phyloP scores from a whole-genome alignment of 2,113 vertebrate genomes.

The Misgurnus anguillicaudatus region DNA sequence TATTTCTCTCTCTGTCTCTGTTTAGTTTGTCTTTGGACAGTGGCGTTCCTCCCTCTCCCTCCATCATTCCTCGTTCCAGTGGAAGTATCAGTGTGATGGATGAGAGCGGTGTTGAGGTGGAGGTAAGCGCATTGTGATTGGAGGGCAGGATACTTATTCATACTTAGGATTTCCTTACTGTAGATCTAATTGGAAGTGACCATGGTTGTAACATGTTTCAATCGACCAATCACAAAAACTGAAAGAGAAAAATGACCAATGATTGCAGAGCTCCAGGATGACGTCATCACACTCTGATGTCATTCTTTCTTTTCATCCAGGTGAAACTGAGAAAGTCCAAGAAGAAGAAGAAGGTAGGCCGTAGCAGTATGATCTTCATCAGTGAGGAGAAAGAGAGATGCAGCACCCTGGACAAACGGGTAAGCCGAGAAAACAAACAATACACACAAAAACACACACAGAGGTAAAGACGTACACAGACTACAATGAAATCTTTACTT shows the following conservation, averaged over 20 bases:
- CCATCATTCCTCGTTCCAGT: slow-evolving; percentile 72
- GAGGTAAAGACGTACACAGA: neutral
- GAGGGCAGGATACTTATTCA: neutral
- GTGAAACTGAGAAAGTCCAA: slow-evolving; percentile 85
- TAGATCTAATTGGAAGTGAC: neutral
- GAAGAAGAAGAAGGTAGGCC: slow-evolving; percentile 88
- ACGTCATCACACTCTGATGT: neutral
- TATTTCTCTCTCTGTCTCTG: slow-evolving; percentile 73
- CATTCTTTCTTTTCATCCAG: slow-evolving; percentile 9
- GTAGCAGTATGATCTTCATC: slow-evolving; percentile 93
- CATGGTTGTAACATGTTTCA: neutral
- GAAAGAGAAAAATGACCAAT: neutral
- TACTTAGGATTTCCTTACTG: too few species aligned
- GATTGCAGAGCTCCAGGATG: neutral
- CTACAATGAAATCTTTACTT: too few species aligned
- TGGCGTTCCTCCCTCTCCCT: slow-evolving; percentile 49
- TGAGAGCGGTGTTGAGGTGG: slow-evolving; percentile 73
- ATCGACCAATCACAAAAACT: neutral
- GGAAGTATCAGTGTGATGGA: slow-evolving; percentile 71
- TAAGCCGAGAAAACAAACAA: slow-evolving; percentile 48
- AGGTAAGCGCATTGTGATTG: slow-evolving; percentile 70
- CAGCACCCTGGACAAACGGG: slow-evolving; percentile 72
- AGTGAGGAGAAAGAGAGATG: slow-evolving; percentile 80
- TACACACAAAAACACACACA: slow-evolving; percentile 11
- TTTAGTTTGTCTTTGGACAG: slow-evolving; percentile 67